These are phyloP conservation scores for Scyliorhinus canicula DNA, from an alignment of 2,797 vertebrate genomes.

Conservation along the genomic window DNA sequence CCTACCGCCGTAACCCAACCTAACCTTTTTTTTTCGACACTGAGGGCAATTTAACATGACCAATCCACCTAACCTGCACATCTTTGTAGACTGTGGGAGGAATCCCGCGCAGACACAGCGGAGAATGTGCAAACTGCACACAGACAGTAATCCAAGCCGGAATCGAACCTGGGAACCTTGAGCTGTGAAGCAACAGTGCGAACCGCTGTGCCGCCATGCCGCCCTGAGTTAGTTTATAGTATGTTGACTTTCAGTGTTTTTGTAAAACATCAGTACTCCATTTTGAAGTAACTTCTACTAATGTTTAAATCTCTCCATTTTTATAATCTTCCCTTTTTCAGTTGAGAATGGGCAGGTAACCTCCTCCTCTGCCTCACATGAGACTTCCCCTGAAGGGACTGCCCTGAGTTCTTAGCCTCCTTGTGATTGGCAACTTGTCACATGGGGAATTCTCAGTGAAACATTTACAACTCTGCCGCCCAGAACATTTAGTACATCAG, in stretches of 20 bases:
- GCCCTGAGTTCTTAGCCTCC: background rate
- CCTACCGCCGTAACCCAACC: too few species aligned
- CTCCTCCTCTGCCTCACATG: background rate
- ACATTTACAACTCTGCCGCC: background rate
- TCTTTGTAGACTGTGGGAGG: too few species aligned
- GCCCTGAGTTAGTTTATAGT: background rate
- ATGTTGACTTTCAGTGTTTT: background rate
- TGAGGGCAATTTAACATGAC: too few species aligned
- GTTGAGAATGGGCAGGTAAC: background rate
- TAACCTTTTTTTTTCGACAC: too few species aligned
- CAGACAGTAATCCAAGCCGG: too few species aligned
- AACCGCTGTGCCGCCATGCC: too few species aligned
- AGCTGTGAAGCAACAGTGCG: too few species aligned
- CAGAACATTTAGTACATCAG: background rate
- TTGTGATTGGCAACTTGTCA: background rate
- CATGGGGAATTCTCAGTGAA: background rate
- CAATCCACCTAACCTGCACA: too few species aligned
- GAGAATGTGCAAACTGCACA: too few species aligned
- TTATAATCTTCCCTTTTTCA: background rate
- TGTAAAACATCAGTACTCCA: too few species aligned
- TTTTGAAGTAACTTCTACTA: background rate
- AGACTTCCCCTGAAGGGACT: background rate
- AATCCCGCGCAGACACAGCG: too few species aligned
- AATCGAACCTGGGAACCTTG: too few species aligned
- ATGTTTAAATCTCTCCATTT: background rate